These are phyloP conservation scores for Vanacampus margaritifer DNA, from an alignment of 2,113 vertebrate species.

Conservation along the genomic window DNA sequence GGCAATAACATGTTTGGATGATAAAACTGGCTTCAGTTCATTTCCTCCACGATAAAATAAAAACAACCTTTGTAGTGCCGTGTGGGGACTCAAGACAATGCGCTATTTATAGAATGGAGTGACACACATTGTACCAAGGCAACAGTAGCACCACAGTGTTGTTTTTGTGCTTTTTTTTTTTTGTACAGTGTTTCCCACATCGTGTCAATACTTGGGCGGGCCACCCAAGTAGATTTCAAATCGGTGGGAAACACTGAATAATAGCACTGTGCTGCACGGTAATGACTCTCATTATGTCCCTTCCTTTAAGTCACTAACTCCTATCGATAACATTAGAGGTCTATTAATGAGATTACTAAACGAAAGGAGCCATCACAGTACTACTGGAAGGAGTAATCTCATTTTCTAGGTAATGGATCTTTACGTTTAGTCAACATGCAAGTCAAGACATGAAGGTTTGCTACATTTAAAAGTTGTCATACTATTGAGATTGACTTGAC, in stretches of 20 bases:
- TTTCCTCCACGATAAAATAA: neutral
- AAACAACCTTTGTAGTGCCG: slow-evolving; percentile 15
- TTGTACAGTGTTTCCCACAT: too few species aligned
- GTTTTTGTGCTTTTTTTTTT: slow-evolving; percentile 15
- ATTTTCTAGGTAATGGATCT: slow-evolving; percentile 43
- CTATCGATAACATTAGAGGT: too few species aligned
- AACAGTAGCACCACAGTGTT: slow-evolving; percentile 28
- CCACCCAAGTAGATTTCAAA: too few species aligned
- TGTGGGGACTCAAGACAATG: slow-evolving; percentile 41
- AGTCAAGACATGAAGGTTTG: slow-evolving; percentile 1
- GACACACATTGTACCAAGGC: slow-evolving; percentile 50
- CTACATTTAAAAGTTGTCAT: neutral
- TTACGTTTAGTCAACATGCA: slow-evolving; percentile 19
- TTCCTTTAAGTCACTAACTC: slow-evolving; percentile 6
- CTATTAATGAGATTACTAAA: slow-evolving; percentile 52
- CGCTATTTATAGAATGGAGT: slow-evolving; percentile 47
- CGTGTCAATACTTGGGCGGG: too few species aligned
- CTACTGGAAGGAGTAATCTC: slow-evolving; percentile 21
- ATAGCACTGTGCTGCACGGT: slow-evolving; percentile 42
- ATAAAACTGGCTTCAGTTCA: neutral
- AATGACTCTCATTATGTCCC: slow-evolving; percentile 30
- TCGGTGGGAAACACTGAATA: too few species aligned
- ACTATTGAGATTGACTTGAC: neutral
- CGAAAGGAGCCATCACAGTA: slow-evolving; percentile 32
- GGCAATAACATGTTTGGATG: neutral